These are phyloP conservation scores for Steinernema carpocapsae DNA, from an alignment of 2,888 invertebrate species.

Conservation along the genomic window DNA sequence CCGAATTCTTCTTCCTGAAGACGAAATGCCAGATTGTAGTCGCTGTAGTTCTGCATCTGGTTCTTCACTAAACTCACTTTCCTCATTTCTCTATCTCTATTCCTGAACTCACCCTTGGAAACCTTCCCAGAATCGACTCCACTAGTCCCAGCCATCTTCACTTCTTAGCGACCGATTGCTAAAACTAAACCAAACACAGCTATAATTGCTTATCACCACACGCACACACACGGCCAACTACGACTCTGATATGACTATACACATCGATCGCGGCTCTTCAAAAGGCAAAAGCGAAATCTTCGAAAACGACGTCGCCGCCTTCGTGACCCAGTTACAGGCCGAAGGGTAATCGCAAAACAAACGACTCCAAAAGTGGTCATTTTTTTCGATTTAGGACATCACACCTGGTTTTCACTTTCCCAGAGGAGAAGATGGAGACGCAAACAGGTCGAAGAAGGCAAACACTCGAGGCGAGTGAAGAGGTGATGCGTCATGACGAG, in stretches of 20 bases:
- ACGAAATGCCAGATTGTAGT: not conserved
- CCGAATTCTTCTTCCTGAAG: slow-evolving; percentile 14
- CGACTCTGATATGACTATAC: not conserved
- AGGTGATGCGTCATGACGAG: not conserved
- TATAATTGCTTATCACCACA: not conserved
- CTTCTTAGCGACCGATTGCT: not conserved
- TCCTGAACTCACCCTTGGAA: not conserved
- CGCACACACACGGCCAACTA: not conserved
- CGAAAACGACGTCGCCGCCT: too few species aligned
- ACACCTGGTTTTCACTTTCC: not conserved
- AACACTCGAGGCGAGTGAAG: not conserved
- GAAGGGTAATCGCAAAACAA: slow-evolving; percentile 11
- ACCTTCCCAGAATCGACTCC: not conserved
- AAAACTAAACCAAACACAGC: not conserved
- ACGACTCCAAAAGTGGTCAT: not conserved
- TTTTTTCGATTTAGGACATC: slow-evolving; percentile 3
- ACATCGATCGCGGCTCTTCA: not conserved
- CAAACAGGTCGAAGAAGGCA: slow-evolving; percentile 24
- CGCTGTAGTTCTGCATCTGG: slow-evolving; percentile 20
- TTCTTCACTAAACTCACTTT: not conserved
- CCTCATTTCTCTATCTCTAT: not conserved
- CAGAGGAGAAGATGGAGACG: not conserved
- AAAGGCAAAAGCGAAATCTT: not conserved
- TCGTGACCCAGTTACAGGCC: slow-evolving; percentile 1
- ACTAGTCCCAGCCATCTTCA: not conserved